Percentiles rank a stretch among this genome's conserved stretches.
Conservation (phyloP, 2,113 vertebrate species). For the Callopanchax toddi region DNA sequence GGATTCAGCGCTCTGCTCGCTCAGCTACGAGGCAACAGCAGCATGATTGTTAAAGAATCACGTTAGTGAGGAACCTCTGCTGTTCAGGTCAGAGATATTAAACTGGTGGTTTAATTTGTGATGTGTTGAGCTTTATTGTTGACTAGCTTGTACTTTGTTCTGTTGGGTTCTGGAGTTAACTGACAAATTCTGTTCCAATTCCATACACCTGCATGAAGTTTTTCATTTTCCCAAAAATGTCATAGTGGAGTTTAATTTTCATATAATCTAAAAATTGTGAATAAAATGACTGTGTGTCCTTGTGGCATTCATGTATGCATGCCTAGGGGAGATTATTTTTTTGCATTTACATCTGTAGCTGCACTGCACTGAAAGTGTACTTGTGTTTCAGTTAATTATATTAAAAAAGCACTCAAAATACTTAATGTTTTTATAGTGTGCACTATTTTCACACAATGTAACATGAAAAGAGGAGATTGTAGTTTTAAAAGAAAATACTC, state of each 20-base stretch:
- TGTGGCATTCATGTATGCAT: background rate
- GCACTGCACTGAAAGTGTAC: background rate
- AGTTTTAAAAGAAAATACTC: background rate
- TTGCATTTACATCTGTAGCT: background rate
- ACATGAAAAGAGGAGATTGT: background rate
- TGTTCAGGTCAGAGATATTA: background rate
- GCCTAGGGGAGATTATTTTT: background rate
- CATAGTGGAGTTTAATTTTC: background rate
- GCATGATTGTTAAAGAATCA: slow-evolving; percentile 57
- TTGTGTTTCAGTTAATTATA: background rate
- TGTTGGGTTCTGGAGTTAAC: background rate
- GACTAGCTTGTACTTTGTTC: background rate
- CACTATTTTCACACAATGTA: background rate
- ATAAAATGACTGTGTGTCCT: slow-evolving; percentile 3
- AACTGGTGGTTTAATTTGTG: background rate
- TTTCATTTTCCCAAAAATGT: slow-evolving; percentile 1
- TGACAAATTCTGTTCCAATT: background rate
- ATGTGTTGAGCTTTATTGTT: background rate
- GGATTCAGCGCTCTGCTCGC: slow-evolving; percentile 57
- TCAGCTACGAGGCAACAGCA: slow-evolving; percentile 53
- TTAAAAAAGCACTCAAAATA: background rate
- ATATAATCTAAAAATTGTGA: slow-evolving; percentile 9
- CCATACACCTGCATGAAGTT: accelerated
- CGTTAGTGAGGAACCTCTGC: background rate
- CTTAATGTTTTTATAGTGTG: background rate